Conservation (phyloP, 2,888 invertebrate genomes). For the Agonopterix alstromeriana region DNA sequence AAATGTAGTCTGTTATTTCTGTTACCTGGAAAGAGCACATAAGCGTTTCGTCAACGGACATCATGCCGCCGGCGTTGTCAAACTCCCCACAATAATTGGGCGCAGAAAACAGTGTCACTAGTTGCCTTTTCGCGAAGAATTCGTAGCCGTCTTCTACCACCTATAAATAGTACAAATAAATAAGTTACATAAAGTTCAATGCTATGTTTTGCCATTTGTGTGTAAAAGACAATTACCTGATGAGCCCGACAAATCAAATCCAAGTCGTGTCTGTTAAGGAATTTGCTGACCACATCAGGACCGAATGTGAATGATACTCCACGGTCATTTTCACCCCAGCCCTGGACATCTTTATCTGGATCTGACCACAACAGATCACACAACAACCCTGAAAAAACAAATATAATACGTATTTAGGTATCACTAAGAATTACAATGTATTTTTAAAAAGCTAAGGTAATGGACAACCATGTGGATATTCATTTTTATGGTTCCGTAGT, state of each 20-base stretch:
- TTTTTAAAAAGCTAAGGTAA: too few species aligned
- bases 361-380: slow-evolving; percentile 99
- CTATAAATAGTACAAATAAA: slow-evolving; percentile 42
- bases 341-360: slow-evolving; percentile 95
- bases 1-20: not conserved
- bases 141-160: slow-evolving; percentile 99
- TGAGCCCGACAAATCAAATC: slow-evolving; percentile 98
- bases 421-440: too few species aligned
- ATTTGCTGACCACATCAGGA: slow-evolving; percentile 97
- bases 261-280: slow-evolving; percentile 96
- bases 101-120: slow-evolving; percentile 99
- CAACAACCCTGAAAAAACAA: slow-evolving; percentile 81
- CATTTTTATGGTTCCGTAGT: too few species aligned
- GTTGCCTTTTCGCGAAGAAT: slow-evolving; percentile 98
- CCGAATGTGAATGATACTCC: slow-evolving; percentile 99
- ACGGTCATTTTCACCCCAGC: slow-evolving; percentile 98
- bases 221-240: slow-evolving; percentile 78
- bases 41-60: slow-evolving; percentile 98
- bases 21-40: slow-evolving; percentile 99
- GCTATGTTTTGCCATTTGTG: not conserved
- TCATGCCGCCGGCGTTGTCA: slow-evolving; percentile 99
- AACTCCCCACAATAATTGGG: slow-evolving; percentile 99
- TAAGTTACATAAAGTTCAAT: not conserved
- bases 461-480: too few species aligned
- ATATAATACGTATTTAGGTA: not conserved